phyloP scores from a whole-genome alignment of 2,888 invertebrate genomes.

The Lepidonotus clava region DNA sequence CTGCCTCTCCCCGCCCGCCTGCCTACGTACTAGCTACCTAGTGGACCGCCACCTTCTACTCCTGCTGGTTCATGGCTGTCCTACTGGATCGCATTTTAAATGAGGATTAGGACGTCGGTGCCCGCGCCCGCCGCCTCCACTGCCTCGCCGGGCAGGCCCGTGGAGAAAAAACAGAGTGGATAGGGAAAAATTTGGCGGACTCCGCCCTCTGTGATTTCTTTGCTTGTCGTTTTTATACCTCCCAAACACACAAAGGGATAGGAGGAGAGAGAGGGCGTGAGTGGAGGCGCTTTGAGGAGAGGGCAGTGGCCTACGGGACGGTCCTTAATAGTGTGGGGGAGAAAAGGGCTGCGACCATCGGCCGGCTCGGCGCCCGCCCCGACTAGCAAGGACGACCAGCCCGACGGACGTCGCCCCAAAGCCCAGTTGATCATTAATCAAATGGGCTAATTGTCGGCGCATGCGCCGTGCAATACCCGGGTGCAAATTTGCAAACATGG shows the following conservation, averaged over 20 bases:
- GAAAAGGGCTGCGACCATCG: background rate
- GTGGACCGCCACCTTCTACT: no score
- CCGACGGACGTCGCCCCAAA: background rate
- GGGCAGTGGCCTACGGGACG: no score
- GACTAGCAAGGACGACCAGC: background rate
- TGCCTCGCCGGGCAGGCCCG: background rate
- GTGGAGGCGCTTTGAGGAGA: no score
- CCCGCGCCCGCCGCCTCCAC: background rate
- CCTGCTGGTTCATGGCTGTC: no score
- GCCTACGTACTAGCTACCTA: no score
- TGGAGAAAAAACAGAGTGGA: background rate
- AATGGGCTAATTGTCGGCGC: constrained; percentile 37
- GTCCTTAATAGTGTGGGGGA: no score
- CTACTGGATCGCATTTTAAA: constrained; percentile 14
- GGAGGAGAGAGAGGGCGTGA: background rate
- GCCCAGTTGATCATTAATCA: constrained; percentile 36
- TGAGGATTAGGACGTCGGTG: constrained; percentile 16
- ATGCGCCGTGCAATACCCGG: constrained; percentile 26
- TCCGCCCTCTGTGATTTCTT: background rate
- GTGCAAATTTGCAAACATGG: constrained; percentile 51
- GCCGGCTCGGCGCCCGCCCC: background rate
- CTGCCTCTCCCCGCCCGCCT: no score
- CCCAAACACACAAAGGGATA: no score
- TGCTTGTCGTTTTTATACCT: no score
- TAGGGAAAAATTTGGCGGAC: background rate